Percentiles rank a stretch among this genome's conserved stretches.
phyloP scores from a whole-genome alignment of 2,888 invertebrate genomes.

The Eristalis tenax region DNA sequence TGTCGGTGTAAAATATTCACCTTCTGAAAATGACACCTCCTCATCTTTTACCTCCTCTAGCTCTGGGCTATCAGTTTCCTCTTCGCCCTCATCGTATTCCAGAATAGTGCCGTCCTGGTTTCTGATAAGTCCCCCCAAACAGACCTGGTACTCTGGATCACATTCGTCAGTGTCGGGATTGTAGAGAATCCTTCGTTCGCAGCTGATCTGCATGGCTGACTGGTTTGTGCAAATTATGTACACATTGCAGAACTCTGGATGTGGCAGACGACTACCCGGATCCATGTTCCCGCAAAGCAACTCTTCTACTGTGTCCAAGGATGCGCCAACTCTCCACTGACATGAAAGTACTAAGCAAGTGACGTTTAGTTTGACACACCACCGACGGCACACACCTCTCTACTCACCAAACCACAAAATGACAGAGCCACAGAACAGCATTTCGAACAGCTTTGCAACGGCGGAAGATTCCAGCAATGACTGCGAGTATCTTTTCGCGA shows the following conservation, averaged over 20 bases:
- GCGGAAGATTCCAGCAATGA: neutral
- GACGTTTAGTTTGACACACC: neutral
- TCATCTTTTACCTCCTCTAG: neutral
- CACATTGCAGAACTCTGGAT: constrained; percentile 69
- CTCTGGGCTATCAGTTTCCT: neutral
- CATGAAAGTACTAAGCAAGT: constrained; percentile 3
- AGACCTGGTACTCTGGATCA: constrained; percentile 49
- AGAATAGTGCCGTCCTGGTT: constrained; percentile 4
- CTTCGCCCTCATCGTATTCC: neutral
- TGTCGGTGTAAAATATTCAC: neutral
- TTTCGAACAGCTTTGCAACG: neutral
- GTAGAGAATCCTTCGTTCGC: constrained; percentile 34
- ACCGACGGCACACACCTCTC: neutral
- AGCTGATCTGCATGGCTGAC: constrained; percentile 57
- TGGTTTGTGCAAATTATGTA: constrained; percentile 55
- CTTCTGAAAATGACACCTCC: too few relatives aligned
- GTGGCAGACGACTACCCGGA: constrained; percentile 52
- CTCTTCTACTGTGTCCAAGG: constrained; percentile 51
- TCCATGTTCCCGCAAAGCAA: constrained; percentile 44
- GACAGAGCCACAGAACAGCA: neutral
- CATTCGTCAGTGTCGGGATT: constrained; percentile 57
- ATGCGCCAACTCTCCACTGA: neutral
- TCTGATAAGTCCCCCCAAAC: neutral
- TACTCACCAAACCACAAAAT: constrained; percentile 18
- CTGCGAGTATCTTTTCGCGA: neutral